These are phyloP conservation scores for Sycophaga agraensis DNA, from an alignment of 1,140 invertebrate species.

Conservation along the genomic window DNA sequence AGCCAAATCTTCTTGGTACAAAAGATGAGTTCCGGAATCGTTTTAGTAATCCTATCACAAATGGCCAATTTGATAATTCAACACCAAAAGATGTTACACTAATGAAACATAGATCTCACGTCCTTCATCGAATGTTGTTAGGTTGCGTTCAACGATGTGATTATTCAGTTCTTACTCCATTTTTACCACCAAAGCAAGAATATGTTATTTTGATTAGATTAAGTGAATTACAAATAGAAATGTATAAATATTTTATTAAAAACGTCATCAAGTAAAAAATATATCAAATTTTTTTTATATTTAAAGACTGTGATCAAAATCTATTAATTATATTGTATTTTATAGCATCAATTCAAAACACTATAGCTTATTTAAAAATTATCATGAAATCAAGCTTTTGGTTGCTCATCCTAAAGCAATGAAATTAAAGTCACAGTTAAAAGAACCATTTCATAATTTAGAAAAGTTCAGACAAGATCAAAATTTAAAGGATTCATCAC, in stretches of 20 bases:
- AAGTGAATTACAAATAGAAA: slow-evolving; percentile 75
- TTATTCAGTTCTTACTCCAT: slow-evolving; percentile 85
- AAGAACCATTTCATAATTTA: neutral
- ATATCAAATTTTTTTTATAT: neutral
- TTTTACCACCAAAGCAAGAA: slow-evolving; percentile 92
- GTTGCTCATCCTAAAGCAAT: slow-evolving; percentile 12
- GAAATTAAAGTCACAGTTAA: neutral
- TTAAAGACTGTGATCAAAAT: neutral
- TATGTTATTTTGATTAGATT: slow-evolving; percentile 87
- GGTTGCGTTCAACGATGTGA: slow-evolving; percentile 87
- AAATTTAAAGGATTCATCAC: neutral
- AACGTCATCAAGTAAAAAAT: slow-evolving; percentile 53
- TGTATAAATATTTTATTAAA: slow-evolving; percentile 74
- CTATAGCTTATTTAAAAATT: slow-evolving; percentile 6
- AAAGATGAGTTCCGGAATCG: slow-evolving; percentile 86
- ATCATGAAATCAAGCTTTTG: slow-evolving; percentile 13
- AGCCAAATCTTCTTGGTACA: slow-evolving; percentile 87
- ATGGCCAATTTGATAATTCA: slow-evolving; percentile 92
- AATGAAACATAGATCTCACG: slow-evolving; percentile 93
- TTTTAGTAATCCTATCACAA: slow-evolving; percentile 90
- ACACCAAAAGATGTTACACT: slow-evolving; percentile 80
- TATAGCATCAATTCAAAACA: neutral
- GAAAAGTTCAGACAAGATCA: neutral
- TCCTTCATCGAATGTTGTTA: slow-evolving; percentile 86
- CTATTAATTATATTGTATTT: neutral